phyloP scores from a whole-genome alignment of 1,140 invertebrate genomes.

The Megalonaias nervosa region DNA sequence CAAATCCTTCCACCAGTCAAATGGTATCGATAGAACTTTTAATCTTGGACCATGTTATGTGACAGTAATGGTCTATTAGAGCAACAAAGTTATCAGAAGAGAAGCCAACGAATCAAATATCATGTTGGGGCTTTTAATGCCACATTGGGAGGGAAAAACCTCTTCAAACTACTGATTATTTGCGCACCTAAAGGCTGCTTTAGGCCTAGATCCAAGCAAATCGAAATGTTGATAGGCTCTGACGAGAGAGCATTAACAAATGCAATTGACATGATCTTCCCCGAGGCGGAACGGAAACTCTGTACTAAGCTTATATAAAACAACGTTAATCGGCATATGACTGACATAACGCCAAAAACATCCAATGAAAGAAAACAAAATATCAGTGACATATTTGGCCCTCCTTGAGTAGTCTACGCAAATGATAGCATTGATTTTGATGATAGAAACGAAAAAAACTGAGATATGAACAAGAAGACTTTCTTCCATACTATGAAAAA shows the following conservation, averaged over 20 bases:
- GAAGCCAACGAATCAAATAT: conserved; percentile 11
- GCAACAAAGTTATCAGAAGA: conserved; percentile 13
- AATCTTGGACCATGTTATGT: too few relatives aligned
- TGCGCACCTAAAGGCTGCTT: neutral
- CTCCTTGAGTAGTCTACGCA: too few relatives aligned
- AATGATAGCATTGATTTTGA: too few relatives aligned
- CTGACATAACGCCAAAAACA: conserved; percentile 5
- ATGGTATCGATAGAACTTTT: conserved; percentile 1
- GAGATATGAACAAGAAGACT: too few relatives aligned
- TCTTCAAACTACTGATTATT: conserved; percentile 24
- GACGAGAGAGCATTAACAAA: neutral
- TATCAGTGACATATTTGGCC: too few relatives aligned
- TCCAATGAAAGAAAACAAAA: too few relatives aligned
- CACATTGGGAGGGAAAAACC: conserved; percentile 25
- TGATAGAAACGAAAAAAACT: too few relatives aligned
- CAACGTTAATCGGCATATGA: conserved; percentile 27
- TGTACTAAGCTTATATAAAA: conserved; percentile 24
- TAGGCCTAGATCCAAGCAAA: neutral
- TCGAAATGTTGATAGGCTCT: neutral
- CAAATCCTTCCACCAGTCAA: neutral
- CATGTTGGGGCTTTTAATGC: conserved; percentile 16
- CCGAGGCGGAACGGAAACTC: conserved; percentile 3
- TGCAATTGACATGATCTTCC: conserved; percentile 1
- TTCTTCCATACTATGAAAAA: too few relatives aligned
- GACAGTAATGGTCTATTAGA: conserved; percentile 10